phyloP scores from a whole-genome alignment of 2,888 invertebrate genomes.

The Hartigia nigra region DNA sequence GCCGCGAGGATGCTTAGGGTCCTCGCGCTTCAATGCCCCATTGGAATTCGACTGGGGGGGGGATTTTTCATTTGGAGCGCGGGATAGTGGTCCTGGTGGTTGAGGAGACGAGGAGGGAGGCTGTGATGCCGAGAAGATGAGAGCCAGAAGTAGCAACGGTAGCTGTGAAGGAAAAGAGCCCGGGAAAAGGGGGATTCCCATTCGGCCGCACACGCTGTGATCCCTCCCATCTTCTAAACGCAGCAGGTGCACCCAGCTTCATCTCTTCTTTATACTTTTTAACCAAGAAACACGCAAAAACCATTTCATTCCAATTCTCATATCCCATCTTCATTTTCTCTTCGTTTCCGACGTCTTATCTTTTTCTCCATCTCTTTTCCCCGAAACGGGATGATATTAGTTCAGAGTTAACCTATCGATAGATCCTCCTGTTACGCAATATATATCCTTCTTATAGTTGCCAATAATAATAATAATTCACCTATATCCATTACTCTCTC shows the following conservation, averaged over 20 bases:
- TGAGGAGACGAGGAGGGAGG: slow-evolving; percentile 1
- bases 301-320: slow-evolving; percentile 5
- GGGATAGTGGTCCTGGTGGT: neutral
- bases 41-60: slow-evolving; percentile 37
- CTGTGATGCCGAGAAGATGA: slow-evolving; percentile 4
- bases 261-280: neutral
- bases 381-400: neutral
- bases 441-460: neutral
- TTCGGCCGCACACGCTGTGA: slow-evolving; percentile 34
- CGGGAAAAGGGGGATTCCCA: neutral
- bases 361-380: neutral
- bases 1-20: slow-evolving; percentile 13
- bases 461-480: neutral
- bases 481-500: neutral
- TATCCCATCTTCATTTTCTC: slow-evolving; percentile 7
- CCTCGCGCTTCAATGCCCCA: slow-evolving; percentile 31
- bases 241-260: slow-evolving; percentile 30
- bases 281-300: slow-evolving; percentile 4
- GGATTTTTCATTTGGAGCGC: slow-evolving; percentile 30
- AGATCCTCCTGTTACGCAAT: neutral
- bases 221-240: slow-evolving; percentile 24
- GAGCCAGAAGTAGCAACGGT: neutral
- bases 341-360: neutral
- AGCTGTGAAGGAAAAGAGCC: neutral
- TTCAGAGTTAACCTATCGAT: neutral